Conservation (phyloP, 1,140 invertebrate genomes). For the Asbolus verrucosus region DNA sequence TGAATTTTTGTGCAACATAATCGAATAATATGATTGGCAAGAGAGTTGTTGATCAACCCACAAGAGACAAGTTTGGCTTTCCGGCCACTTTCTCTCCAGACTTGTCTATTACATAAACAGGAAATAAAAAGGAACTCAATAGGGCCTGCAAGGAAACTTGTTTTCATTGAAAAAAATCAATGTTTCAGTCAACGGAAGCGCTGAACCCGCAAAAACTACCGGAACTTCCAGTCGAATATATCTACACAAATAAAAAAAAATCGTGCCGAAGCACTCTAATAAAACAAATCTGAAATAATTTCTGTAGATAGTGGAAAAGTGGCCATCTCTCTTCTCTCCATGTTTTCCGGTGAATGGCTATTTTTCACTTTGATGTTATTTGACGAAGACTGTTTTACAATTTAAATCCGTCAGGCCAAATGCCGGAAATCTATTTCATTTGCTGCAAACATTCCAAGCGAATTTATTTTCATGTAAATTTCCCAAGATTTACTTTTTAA, state of each 20-base stretch:
- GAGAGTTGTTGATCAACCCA: neutral
- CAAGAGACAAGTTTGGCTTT: slow-evolving; percentile 4
- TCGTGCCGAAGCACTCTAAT: slow-evolving; percentile 2
- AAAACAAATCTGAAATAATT: slow-evolving; percentile 23
- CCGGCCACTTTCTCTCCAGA: slow-evolving; percentile 18
- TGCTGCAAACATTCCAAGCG: neutral
- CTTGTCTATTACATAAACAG: slow-evolving; percentile 28
- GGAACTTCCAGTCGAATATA: neutral
- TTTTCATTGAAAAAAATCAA: slow-evolving; percentile 25
- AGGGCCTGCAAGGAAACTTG: slow-evolving; percentile 22
- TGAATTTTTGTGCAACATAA: no score
- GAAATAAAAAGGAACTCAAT: slow-evolving; percentile 20
- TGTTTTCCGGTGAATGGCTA: neutral
- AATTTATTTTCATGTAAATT: neutral
- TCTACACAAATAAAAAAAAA: neutral
- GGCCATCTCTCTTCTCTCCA: no score
- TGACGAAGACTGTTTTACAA: slow-evolving; percentile 11
- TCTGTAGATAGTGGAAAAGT: no score
- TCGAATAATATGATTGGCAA: neutral
- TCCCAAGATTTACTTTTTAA: no score
- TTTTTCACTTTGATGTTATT: slow-evolving; percentile 2
- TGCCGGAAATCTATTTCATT: slow-evolving; percentile 14
- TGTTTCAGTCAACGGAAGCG: neutral
- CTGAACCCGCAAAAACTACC: slow-evolving; percentile 9
- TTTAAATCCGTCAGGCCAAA: slow-evolving; percentile 9